Evolutionary conservation across 2,113 vertebrate species (phyloP), one percentile per base, ranked within the genome.

Genomic region (Atlantisia rogersi): DNA sequence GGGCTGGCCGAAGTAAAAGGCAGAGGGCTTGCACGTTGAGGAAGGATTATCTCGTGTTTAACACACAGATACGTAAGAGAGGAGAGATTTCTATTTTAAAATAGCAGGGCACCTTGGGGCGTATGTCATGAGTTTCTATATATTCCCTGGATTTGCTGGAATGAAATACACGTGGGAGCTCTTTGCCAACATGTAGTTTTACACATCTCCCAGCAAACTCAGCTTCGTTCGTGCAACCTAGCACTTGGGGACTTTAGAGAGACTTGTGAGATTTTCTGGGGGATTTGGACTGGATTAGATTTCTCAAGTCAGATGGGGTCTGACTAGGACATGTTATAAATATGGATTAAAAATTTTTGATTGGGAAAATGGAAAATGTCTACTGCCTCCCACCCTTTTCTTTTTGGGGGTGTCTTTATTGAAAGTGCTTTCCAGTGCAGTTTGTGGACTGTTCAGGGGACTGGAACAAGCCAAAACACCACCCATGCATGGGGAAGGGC

Each of bases 131-230:
- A 52, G 70, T 80, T 84, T 71, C 87, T 79, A 3, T 88, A 32
- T 93, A 76, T 94, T 96, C 74, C 84, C 46, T 74, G 87, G 80
- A n/a, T 92, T 86, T 94, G 71, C 91, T 96, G 93, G 90, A 88
- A 89, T 53, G 74, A 73, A 88, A 12, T 55, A 55, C 77, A 67
- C 32, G 16, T 31, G 82, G 87, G 82, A 96, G 63, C 82, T 92
- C 76, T 94, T 88, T 94, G 75, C 92, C 96, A 83, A n/a, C 62
- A 22, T 22, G 91, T 62, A 29, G 82, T 84, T 86, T 94, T 70
- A 71, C 90, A 86, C 64, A 3, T 88, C 90, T 96, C 89, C 76
- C 82, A 31, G 71, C 79, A 67, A 97, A 78, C 88, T 92, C 37
- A 2, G 76, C 44, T 94, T 94, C 11, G 42, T 5, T 25, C 73